These are phyloP conservation scores for Cylindroiulus punctatus DNA, from an alignment of 2,888 invertebrate genomes.

Conservation along the genomic window DNA sequence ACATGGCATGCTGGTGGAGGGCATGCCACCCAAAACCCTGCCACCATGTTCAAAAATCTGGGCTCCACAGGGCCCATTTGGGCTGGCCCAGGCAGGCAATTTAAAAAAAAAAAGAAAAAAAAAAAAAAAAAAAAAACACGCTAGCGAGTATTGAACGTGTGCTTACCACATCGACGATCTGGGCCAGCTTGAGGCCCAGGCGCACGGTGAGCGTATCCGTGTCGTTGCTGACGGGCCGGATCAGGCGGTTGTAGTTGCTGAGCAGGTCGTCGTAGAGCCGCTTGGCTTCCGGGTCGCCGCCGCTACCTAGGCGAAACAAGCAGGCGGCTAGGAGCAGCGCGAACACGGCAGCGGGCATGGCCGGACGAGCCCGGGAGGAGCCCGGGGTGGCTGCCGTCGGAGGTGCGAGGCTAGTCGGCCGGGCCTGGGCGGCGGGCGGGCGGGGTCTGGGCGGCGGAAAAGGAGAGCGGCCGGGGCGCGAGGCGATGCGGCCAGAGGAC, in stretches of 20 bases:
- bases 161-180: slow-evolving; percentile 78
- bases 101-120: too few species aligned
- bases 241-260: slow-evolving; percentile 93
- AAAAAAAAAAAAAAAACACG: too few species aligned
- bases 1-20: too few species aligned
- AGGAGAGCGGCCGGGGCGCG: not conserved
- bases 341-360: not conserved
- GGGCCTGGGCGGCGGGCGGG: not conserved
- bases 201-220: slow-evolving; percentile 91
- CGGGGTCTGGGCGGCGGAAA: not conserved
- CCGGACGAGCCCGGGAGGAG: not conserved
- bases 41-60: too few species aligned
- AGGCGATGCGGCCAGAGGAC: not conserved
- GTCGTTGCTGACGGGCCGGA: slow-evolving; percentile 92
- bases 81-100: too few species aligned
- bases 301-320: slow-evolving; percentile 54
- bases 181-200: slow-evolving; percentile 83
- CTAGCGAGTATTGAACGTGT: not conserved
- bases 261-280: slow-evolving; percentile 94
- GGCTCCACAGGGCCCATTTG: too few species aligned
- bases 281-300: slow-evolving; percentile 84
- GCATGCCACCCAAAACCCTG: too few species aligned
- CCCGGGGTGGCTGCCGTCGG: not conserved
- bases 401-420: not conserved
- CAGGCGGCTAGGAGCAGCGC: slow-evolving; percentile 26